Base-by-base conservation (phyloP, 1,140 invertebrate species). In the Drosophila carrolli region DNA sequence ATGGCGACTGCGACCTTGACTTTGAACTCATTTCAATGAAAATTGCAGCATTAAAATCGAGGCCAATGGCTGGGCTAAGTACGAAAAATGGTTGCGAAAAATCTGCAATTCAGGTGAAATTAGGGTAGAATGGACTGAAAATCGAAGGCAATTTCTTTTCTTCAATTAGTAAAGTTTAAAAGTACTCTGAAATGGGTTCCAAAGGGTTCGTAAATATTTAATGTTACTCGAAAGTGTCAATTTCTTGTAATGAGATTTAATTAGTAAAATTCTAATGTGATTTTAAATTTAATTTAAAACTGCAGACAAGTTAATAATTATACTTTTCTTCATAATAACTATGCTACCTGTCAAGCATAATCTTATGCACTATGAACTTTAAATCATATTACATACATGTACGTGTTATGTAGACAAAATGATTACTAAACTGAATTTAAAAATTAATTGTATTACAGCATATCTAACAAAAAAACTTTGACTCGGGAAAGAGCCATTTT, bases 1-100 rank as follows among this genome's bases (percentile, higher is more conserved):
- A 41, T 57, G 16, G 16, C 13, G 66, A 40, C 44, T 29, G 29
- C 62, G 85, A 75, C 84, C 84, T 89, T 89, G 84, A 89, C 84
- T 89, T 89, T 89, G 85, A 90, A 90, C 84, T 88, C 68, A 68
- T 89, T 78, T 70, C 48, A 43, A 63, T 82, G 83, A 61, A 68
- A 63, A 81, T 78, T 78, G 63, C 68, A 59, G 56, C 68, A 78
- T 74, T 83, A 50, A 83, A 83, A 77, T 80, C 50, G 70, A 71
- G 82, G 82, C 63, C 78, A 85, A 75, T 78, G 81, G 37, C 81
- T 74, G 60, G 32, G 37, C 60, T 40, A 44, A 55, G 70, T 47
- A 51, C 40, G 19, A 10, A 43, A 37, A 27, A 71, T 27, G 35
- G 10, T 23, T 23, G 23, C 5, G 48, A 13, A 29, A 35, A 11